Evolutionary conservation across 2,113 vertebrate species (phyloP).

Genomic region (Coturnix japonica): DNA sequence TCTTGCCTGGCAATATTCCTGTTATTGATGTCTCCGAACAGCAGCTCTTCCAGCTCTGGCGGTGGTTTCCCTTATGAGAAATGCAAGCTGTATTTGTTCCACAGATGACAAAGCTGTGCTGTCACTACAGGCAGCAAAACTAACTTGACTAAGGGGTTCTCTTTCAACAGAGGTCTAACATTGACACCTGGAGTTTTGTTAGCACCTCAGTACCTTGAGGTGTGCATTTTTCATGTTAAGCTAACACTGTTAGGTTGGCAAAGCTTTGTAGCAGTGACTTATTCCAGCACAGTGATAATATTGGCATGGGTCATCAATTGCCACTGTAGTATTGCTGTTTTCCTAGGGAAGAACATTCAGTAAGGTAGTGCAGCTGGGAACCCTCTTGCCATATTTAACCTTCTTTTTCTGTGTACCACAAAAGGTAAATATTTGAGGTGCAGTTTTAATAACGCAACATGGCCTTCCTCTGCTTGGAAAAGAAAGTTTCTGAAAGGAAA

Average conservation of each 20-base stretch:
- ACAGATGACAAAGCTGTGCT: background rate
- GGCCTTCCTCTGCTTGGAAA: background rate
- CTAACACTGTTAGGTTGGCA: background rate
- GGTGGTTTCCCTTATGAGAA: background rate
- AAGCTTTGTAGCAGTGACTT: background rate
- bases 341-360: background rate
- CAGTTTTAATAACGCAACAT: background rate
- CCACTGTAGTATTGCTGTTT: background rate
- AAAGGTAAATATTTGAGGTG: background rate
- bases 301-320: background rate
- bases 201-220: background rate
- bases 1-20: background rate
- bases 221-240: background rate
- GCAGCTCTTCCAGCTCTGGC: fast-evolving
- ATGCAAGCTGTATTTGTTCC: background rate
- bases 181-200: background rate
- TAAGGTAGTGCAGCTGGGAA: background rate
- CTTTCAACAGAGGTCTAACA: background rate
- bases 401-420: background rate
- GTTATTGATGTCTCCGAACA: background rate
- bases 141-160: background rate
- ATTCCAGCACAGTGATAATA: background rate
- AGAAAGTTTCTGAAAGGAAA: background rate
- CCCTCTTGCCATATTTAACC: background rate
- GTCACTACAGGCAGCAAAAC: background rate